phyloP scores from a whole-genome alignment of 2,113 vertebrate species.

The Podarcis cretensis region DNA sequence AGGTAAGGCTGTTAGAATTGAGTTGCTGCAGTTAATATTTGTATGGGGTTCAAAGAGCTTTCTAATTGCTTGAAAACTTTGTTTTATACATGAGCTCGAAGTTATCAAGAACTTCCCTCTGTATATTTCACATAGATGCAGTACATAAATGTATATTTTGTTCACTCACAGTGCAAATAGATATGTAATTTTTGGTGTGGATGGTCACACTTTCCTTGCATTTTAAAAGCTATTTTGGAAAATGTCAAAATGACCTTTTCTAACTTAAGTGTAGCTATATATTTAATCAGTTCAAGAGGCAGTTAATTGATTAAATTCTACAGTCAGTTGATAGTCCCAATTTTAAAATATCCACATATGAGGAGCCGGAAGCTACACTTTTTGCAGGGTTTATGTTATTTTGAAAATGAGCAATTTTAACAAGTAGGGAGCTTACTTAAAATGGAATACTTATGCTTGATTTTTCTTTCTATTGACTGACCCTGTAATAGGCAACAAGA shows the following conservation, averaged over 20 bases:
- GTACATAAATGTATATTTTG: background rate
- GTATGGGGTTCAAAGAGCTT: background rate
- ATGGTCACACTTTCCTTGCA: background rate
- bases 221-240: background rate
- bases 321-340: background rate
- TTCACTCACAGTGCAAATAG: background rate
- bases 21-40: background rate
- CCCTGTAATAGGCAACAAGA: background rate
- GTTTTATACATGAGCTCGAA: background rate
- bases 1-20: constrained; percentile 69
- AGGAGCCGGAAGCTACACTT: background rate
- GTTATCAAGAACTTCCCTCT: background rate
- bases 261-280: background rate
- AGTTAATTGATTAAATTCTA: background rate
- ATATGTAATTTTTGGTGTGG: background rate
- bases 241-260: background rate
- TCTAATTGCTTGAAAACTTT: background rate
- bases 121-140: background rate
- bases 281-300: background rate
- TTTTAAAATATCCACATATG: background rate
- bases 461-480: background rate
- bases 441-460: background rate
- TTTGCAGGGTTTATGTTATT: background rate
- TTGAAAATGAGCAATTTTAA: background rate
- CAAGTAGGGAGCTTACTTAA: background rate